A percentile compares a stretch with the other conserved stretches of the same genome.
phyloP scores from a whole-genome alignment of 2,888 invertebrate species.

The Cephalotes varians region DNA sequence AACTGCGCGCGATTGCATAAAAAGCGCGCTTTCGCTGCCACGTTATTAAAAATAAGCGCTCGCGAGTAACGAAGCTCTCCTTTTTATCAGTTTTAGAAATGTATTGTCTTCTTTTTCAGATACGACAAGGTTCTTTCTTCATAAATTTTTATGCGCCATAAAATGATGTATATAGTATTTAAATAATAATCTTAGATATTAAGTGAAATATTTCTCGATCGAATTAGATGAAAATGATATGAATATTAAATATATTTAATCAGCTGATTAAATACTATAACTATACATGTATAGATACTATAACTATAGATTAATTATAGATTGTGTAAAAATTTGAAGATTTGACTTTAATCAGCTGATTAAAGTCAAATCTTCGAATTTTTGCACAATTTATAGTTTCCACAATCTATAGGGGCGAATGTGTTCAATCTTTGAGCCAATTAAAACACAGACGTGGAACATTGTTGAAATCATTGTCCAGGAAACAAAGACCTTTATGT shows the following conservation, averaged over 20 bases:
- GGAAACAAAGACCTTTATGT: constrained; percentile 17
- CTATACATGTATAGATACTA: too few species aligned
- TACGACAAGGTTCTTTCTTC: background rate
- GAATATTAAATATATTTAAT: background rate
- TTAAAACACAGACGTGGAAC: background rate
- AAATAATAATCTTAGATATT: background rate
- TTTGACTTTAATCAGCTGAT: background rate
- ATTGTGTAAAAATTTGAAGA: background rate
- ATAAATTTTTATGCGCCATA: background rate
- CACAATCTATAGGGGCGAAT: background rate
- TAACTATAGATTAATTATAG: background rate
- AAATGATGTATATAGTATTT: background rate
- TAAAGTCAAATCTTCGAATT: background rate
- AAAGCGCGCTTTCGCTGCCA: background rate
- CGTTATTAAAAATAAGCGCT: constrained; percentile 21
- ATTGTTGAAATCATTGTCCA: background rate
- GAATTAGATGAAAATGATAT: background rate
- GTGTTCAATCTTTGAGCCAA: background rate
- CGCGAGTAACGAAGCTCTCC: background rate
- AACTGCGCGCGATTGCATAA: constrained; percentile 11
- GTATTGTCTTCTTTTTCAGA: background rate
- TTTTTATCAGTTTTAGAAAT: constrained; percentile 1
- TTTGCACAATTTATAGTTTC: background rate
- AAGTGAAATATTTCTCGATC: background rate
- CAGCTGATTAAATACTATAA: too few species aligned